Evolutionary conservation across 53 echinoderm and acorn worm species (phyloP).

Genomic region (Echinarachnius parma): DNA sequence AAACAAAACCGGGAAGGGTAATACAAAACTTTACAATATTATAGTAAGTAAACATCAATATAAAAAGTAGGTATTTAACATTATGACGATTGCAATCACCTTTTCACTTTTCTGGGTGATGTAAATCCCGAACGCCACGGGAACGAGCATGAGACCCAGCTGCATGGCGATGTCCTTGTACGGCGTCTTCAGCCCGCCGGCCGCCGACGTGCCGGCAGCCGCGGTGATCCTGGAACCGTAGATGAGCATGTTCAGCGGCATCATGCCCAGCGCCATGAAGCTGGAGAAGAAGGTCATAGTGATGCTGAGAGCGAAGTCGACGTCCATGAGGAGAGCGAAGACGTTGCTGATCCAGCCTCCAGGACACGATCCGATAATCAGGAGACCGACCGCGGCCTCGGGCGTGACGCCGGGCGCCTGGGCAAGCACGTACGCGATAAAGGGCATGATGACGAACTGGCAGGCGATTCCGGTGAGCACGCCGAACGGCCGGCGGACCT

Average conservation of each 20-base stretch:
- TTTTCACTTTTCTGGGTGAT: conserved; percentile 60
- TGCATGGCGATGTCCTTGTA: conserved; percentile 64
- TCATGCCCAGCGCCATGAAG: conserved; percentile 80
- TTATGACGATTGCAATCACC: too few relatives aligned
- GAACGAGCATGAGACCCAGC: conserved; percentile 59
- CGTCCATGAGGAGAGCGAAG: conserved; percentile 77
- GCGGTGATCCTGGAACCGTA: conserved; percentile 68
- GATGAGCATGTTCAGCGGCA: conserved; percentile 87
- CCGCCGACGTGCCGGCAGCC: conserved; percentile 13
- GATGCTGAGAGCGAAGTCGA: conserved; percentile 80
- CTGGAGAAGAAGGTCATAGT: conserved; percentile 94
- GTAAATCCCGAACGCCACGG: conserved; percentile 67
- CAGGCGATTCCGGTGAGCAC: conserved; percentile 78
- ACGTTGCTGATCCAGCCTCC: conserved; percentile 95
- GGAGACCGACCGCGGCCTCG: conserved; percentile 71
- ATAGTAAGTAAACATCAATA: too few relatives aligned
- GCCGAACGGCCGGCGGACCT: conserved; percentile 71
- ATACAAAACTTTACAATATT: too few relatives aligned
- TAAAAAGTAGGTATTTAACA: too few relatives aligned
- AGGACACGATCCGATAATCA: conserved; percentile 83
- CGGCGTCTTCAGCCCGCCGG: conserved; percentile 59
- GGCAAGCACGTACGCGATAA: conserved; percentile 72
- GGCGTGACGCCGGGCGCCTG: conserved; percentile 42
- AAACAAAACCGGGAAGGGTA: too few relatives aligned
- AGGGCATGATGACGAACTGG: conserved; percentile 91